Evolutionary conservation across 2,113 vertebrate species (phyloP), one percentile per base, ranked within the genome.

Genomic region (Pteropus alecto): DNA sequence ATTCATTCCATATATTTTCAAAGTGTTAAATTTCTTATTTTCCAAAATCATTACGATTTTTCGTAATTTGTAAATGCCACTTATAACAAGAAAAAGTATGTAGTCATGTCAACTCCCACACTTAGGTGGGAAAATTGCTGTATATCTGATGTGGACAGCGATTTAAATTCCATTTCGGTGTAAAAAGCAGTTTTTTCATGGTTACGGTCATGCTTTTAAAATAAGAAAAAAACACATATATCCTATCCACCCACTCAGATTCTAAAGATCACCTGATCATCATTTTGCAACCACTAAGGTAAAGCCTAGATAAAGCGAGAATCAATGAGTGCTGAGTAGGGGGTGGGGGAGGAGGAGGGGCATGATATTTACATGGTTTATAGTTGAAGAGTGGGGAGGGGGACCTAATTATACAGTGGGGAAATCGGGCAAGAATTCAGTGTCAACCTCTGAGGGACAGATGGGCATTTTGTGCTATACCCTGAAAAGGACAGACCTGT

Each of bases 121-220:
- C 19, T 48, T 43, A 6, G 24, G 48, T 41, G 81, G 71, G 28
- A 61, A 92, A 68, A 87, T 28, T 28, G 28, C 71, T 91, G 0
- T 51, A 19, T 56, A 33, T 70, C 43, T 79, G 14, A 84, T 67
- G 35, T 90, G 58, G 51, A 63, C 12, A 79, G 54, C 35, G 82
- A 81, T 60, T 87, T 38, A 63, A 70, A 35, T 89, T 92, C 92
- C 43, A 51, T 38, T 95, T 79, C n/a, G 14, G 14, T 58, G 7
- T 92, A 30, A 77, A 89, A 92, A 68, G 41, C 4, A 18, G 21
- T 89, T 92, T 43, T 54, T 63, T 68, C 38, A 51, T 26, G 60
- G 35, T 43, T 65, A 58, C 1, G 8, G 71, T 76, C 61, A 54
- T 41, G 48, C 38, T 88, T 68, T n/a, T 38, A 38, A 65, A 92